Conservation (phyloP, 2,113 vertebrate genomes). For the Corydoras sp. region DNA sequence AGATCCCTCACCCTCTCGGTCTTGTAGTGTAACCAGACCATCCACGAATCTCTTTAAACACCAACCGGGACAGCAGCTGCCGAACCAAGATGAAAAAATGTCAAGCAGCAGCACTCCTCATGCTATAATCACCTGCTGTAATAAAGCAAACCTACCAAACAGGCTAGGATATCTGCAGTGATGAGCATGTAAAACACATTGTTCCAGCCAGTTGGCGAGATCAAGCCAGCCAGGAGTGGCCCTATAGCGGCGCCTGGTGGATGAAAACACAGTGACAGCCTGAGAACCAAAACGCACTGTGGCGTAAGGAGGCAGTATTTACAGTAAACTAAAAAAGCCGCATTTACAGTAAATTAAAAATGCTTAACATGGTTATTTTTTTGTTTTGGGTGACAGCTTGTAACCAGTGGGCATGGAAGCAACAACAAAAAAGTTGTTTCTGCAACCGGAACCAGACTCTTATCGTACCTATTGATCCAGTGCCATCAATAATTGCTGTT, state of each 20-base stretch:
- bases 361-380: no score
- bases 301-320: no score
- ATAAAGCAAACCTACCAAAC: constrained; percentile 73
- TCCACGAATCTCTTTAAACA: constrained; percentile 79
- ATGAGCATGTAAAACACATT: constrained; percentile 98
- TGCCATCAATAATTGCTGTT: constrained; percentile 92
- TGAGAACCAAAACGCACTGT: no score
- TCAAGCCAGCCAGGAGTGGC: constrained; percentile 84
- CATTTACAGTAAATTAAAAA: background rate
- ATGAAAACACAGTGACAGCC: background rate
- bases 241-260: constrained; percentile 82
- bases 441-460: no score
- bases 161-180: constrained; percentile 78
- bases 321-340: background rate
- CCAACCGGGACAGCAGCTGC: constrained; percentile 80
- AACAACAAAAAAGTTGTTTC: no score
- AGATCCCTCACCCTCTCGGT: constrained; percentile 64
- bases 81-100: constrained; percentile 17
- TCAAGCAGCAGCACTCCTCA: no score
- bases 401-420: no score
- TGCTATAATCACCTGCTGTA: no score
- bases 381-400: no score
- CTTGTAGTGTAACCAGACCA: constrained; percentile 61
- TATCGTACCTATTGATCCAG: constrained; percentile 81
- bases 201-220: constrained; percentile 88